Base-by-base conservation (phyloP, 2,888 invertebrate species). In the Cataglyphis altisquamis region DNA sequence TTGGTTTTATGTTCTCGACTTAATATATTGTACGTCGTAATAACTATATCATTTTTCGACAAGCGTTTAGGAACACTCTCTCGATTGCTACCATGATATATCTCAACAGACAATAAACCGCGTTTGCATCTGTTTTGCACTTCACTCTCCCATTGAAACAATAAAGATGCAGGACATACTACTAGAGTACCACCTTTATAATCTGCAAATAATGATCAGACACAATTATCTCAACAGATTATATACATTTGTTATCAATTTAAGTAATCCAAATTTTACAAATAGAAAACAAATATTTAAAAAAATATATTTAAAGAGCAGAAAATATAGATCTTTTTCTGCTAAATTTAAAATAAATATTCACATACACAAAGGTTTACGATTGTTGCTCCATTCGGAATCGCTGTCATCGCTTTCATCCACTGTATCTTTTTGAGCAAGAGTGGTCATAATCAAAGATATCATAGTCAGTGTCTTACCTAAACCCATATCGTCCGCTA, bases 111-210 rank as follows among this genome's bases (percentile, higher is more conserved):
- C 0, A 98, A 95, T 0, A 96, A 92, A 85, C 97, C 96, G 9
- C 96, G 92, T 60, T 95, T 94, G 70, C 97, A 96, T 91, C 97
- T 97, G 45, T 95, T 96, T 12, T 95, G 93, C 10, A 98, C 96
- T 95, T 99, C 99, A 18, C 95, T 95, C 84, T 97, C 96, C 99
- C 99, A 99, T 94, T 99, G 99, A 89, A 97, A 96, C 81, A 99
- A 95, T 67, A 99, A 96, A 63, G 98, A 98, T 3, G 99, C 98
- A 0, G 99, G 99, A 92, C 98, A 98, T 1, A 99, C 96, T 0
- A 99, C 97, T n/a, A 99, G 95, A 0, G 98, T 98, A 29, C 97
- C 97, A 15, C 97, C 98, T 52, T 94, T 95, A 18, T 95, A 93
- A 83, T 6, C 78, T 80, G 5, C 5, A 5, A 5, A 66, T 62